phyloP scores from a whole-genome alignment of 2,888 invertebrate genomes.

The Bhutanitis thaidina region DNA sequence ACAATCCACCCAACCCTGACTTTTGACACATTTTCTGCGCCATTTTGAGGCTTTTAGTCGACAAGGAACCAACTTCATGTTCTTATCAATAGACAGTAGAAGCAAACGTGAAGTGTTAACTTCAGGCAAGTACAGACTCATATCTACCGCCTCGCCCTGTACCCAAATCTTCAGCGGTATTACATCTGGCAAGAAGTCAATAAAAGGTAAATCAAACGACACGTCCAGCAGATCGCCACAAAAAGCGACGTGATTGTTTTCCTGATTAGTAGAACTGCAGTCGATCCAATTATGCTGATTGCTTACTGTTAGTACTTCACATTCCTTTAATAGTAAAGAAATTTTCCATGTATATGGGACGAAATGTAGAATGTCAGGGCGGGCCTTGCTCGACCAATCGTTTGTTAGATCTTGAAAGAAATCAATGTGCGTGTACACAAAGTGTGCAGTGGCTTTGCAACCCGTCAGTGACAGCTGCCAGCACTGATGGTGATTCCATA shows the following conservation, averaged over 20 bases:
- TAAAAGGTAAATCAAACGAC: constrained; percentile 95
- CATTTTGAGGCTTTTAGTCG: constrained; percentile 83
- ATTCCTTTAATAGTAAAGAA: constrained; percentile 93
- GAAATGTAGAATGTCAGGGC: constrained; percentile 95
- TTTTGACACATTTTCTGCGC: constrained; percentile 88
- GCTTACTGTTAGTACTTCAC: constrained; percentile 94
- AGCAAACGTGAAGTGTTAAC: constrained; percentile 92
- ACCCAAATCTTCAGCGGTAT: constrained; percentile 95
- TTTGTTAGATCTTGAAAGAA: constrained; percentile 98
- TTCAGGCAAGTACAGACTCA: constrained; percentile 94
- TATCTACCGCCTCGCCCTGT: constrained; percentile 96
- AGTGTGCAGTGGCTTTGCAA: constrained; percentile 94
- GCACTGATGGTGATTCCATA: constrained; percentile 98
- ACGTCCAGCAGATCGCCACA: constrained; percentile 96
- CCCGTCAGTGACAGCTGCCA: constrained; percentile 96
- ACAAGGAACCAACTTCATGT: constrained; percentile 89
- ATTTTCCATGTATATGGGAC: constrained; percentile 98
- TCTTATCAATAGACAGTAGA: constrained; percentile 90
- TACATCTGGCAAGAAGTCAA: constrained; percentile 94
- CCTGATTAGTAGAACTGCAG: constrained; percentile 96
- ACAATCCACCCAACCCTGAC: constrained; percentile 95
- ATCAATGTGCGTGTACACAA: constrained; percentile 96
- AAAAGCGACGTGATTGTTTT: constrained; percentile 96
- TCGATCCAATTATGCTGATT: constrained; percentile 99
- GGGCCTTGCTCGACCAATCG: constrained; percentile 97